Base-by-base conservation (phyloP, 2,888 invertebrate genomes). In the Apamea epomidion region DNA sequence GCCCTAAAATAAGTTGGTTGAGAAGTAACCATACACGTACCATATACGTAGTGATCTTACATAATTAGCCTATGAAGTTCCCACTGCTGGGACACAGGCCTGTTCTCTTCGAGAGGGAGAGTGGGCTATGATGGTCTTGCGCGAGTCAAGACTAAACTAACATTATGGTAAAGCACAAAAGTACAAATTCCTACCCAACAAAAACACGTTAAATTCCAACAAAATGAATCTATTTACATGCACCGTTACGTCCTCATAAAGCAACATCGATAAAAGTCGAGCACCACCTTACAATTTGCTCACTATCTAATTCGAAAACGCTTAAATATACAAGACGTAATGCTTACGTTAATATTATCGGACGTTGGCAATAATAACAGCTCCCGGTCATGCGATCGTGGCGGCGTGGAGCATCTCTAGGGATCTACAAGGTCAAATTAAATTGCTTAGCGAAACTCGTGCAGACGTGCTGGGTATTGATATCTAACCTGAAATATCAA, bases 311-410 rank as follows among this genome's bases (percentile, higher is more conserved):
- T 80, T 77, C 76, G 45, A 76, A 76, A 85, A 78, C 88, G 81
- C 68, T 87, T 86, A 78, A 83, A 85, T 89, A 89, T 74, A 86
- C 84, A 84, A 85, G 85, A 82, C 45, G 81, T 77, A 81, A 87
- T 82, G 88, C 81, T 82, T 72, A 68, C 88, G 67, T 78, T 75
- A 86, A 88, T 88, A 78, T 82, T 88, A 89, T 85, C 73, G 58
- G 82, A 88, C 76, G 80, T 80, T 64, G 54, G 78, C 67, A 71
- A 88, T 88, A 88, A 89, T 88, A 86, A 88, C 88, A 88, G 88
- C 88, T 88, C 80, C 89, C 72, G 82, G 90, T 74, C 88, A 89
- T 88, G 80, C 84, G 82, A 88, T 82, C 78, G 78, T 51, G 42
- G 71, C 65, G 48, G n/a, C 71, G 77, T 32, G 45, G 79, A 48